Evolutionary conservation across 2,888 invertebrate species (phyloP).

Genomic region (Caenorhabditis drosophilae): DNA sequence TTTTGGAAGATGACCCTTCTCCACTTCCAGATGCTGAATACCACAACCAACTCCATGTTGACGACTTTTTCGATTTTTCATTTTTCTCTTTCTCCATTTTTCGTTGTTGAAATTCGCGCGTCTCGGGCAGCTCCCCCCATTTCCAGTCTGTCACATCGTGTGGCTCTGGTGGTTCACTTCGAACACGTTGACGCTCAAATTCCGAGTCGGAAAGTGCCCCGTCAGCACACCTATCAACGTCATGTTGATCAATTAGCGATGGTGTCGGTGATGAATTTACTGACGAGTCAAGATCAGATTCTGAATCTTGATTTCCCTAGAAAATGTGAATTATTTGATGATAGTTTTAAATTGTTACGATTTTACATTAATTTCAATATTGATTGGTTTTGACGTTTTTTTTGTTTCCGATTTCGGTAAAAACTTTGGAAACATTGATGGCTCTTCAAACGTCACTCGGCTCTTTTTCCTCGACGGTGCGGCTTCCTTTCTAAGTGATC

Average conservation of each 20-base stretch:
- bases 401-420: background rate
- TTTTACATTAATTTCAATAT: conserved; percentile 39
- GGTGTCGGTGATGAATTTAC: conserved; percentile 48
- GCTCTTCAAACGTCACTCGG: conserved; percentile 28
- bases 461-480: conserved; percentile 33
- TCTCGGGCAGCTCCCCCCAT: conserved; percentile 71
- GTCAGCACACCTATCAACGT: conserved; percentile 53
- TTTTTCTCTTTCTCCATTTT: conserved; percentile 27
- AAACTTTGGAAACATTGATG: conserved; percentile 2
- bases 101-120: conserved; percentile 32
- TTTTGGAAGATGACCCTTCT: too few species aligned
- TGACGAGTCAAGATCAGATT: conserved; percentile 47
- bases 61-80: conserved; percentile 8
- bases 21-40: conserved; percentile 8
- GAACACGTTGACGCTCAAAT: conserved; percentile 76
- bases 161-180: conserved; percentile 80
- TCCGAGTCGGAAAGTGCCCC: conserved; percentile 67
- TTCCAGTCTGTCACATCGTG: conserved; percentile 69
- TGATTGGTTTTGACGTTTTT: conserved; percentile 32
- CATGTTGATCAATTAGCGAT: conserved; percentile 39
- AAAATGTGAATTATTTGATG: background rate
- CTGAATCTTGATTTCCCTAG: conserved; percentile 20
- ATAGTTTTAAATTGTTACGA: background rate
- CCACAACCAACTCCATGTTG: conserved; percentile 42
- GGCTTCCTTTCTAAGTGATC: conserved; percentile 17